Evolutionary conservation across 2,797 vertebrate genomes (phyloP).

Genomic region (Neosilurus hyrtlii): DNA sequence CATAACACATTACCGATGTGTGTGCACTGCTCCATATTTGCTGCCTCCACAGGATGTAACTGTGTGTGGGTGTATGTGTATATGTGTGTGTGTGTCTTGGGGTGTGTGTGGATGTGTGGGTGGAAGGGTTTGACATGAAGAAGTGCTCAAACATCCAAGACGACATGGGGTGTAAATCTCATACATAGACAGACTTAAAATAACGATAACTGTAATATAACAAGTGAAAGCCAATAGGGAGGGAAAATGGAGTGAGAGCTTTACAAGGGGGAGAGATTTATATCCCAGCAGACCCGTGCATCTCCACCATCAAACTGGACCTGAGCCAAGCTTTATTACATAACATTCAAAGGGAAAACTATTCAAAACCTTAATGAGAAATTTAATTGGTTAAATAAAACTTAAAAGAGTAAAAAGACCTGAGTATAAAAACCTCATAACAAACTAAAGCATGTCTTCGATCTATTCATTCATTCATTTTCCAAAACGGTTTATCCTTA

Average conservation of each 20-base stretch:
- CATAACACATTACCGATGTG: not conserved
- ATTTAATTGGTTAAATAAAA: not conserved
- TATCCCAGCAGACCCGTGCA: too few species aligned
- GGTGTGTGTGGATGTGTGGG: not conserved
- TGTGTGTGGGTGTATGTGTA: conserved; percentile 10
- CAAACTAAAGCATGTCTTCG: too few species aligned
- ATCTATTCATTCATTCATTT: too few species aligned
- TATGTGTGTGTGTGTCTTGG: not conserved
- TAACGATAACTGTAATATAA: not conserved
- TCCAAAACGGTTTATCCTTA: too few species aligned
- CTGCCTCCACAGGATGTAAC: not conserved
- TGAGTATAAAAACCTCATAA: too few species aligned
- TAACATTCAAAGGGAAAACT: not conserved
- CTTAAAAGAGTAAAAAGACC: too few species aligned
- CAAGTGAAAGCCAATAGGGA: not conserved
- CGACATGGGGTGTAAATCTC: not conserved
- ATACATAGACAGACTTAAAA: not conserved
- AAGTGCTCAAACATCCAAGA: not conserved
- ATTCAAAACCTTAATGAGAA: too few species aligned
- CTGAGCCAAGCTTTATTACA: not conserved
- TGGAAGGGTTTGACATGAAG: not conserved
- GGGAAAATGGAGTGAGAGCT: not conserved
- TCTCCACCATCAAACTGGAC: not conserved
- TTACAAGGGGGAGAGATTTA: not conserved
- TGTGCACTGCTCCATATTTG: not conserved